Percentiles rank a stretch among this genome's conserved stretches.
phyloP scores from a whole-genome alignment of 2,113 vertebrate species.

The Symphodus melops region DNA sequence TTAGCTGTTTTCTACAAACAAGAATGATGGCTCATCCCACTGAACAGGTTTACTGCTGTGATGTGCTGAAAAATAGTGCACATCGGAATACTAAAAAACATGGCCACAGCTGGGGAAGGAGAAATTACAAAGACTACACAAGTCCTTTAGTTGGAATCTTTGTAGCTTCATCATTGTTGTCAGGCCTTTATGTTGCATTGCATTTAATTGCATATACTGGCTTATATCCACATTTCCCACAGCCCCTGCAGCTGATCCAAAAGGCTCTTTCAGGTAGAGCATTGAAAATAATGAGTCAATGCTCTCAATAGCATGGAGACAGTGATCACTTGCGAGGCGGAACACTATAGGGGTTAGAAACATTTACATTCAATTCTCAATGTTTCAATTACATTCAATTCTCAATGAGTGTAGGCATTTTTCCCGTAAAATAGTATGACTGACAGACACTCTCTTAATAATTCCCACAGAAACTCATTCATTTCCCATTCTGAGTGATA shows the following conservation, averaged over 20 bases:
- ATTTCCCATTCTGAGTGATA: neutral
- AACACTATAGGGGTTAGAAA: slow-evolving; percentile 4
- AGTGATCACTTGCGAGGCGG: neutral
- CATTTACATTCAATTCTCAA: slow-evolving; percentile 35
- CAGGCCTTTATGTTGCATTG: neutral
- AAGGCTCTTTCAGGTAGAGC: slow-evolving; percentile 20
- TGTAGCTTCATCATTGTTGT: slow-evolving; percentile 16
- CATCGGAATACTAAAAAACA: slow-evolving; percentile 12
- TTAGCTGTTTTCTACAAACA: neutral
- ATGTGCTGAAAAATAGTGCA: neutral
- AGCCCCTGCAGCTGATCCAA: slow-evolving; percentile 9
- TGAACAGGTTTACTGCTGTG: slow-evolving; percentile 1
- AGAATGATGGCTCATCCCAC: slow-evolving; percentile 8
- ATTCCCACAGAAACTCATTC: neutral
- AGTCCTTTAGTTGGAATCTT: slow-evolving; percentile 12
- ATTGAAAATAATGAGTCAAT: slow-evolving; percentile 50
- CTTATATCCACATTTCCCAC: neutral
- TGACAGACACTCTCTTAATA: neutral
- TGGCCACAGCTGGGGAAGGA: neutral
- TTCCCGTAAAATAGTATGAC: slow-evolving; percentile 15
- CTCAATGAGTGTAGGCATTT: neutral
- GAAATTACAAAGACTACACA: slow-evolving; percentile 2
- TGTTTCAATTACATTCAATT: too few species aligned
- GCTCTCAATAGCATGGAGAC: slow-evolving; percentile 31
- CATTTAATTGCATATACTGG: slow-evolving; percentile 20